Base-by-base conservation (phyloP, 1,140 invertebrate species). In the Sinonovacula constricta region DNA sequence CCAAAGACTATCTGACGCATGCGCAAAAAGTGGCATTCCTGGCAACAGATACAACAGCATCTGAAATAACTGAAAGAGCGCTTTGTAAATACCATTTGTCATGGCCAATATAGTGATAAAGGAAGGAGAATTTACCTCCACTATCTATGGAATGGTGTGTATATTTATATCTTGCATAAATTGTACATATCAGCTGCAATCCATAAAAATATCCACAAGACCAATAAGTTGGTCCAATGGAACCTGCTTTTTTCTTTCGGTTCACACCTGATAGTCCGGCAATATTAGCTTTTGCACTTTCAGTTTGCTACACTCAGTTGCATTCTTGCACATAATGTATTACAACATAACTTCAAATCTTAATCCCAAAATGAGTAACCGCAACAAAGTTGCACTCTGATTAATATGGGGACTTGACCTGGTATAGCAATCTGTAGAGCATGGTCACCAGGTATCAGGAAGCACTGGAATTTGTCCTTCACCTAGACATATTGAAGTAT, bases 51-150 rank as follows among this genome's bases (percentile, higher is more conserved):
- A n/a, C 26, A 22, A 15, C 28, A 33, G 2, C 24, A 51, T 1
- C 3, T 26, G 15, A 1, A 24, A 2, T 14, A 53, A 5, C 0
- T 24, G 0, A 1, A 4, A 74, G n/a, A n/a, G n/a, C n/a, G n/a
- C n/a, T n/a, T n/a, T n/a, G n/a, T n/a, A 34, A 63, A 14, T 24
- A 30, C 24, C 18, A 39, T 26, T 45, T 22, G 62, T 54, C 26
- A 90, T 91, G 89, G 87, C 89, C 24, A 84, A 85, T 71, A 57
- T 90, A n/a, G 88, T 90, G 74, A 78, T 90, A 56, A 91, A 90
- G 83, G 90, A 91, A 82, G 90, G 90, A 45, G 90, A 91, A 82
- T 89, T 84, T 65, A 90, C 90, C 18, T 86, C 90, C 26, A 90
- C 90, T 22, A 86, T 91, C 59, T 91, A 91, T 81, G 85, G 86